These are phyloP conservation scores for Tenebrio molitor DNA, from an alignment of 1,140 invertebrate genomes.

Conservation along the genomic window DNA sequence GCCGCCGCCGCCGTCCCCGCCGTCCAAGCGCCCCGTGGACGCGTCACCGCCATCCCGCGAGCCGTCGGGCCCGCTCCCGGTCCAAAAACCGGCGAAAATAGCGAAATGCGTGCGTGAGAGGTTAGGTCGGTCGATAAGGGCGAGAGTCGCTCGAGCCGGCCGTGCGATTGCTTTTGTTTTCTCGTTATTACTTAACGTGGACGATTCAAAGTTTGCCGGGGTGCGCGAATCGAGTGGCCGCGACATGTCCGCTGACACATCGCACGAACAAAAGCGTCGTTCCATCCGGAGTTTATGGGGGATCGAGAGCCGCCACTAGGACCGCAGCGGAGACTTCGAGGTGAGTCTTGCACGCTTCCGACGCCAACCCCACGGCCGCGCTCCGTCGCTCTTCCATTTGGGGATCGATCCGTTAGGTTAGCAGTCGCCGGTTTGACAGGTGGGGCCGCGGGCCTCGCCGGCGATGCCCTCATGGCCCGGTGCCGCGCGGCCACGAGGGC, in stretches of 20 bases:
- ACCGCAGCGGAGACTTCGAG: neutral
- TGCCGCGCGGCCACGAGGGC: no score
- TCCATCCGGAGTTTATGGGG: neutral
- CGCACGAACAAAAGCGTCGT: neutral
- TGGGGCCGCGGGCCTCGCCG: no score
- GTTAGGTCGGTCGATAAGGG: constrained; percentile 61
- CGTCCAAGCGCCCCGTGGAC: neutral
- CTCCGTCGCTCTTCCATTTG: no score
- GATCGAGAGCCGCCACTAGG: neutral
- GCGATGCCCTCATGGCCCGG: no score
- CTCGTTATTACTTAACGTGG: constrained; percentile 32
- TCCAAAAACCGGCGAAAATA: constrained; percentile 1
- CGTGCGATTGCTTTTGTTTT: constrained; percentile 48
- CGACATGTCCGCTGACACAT: neutral
- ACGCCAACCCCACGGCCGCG: no score
- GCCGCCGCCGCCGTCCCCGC: constrained; percentile 11
- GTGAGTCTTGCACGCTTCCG: neutral
- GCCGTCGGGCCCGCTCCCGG: neutral
- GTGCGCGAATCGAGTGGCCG: neutral
- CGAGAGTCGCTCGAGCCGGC: constrained; percentile 52
- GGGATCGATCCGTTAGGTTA: no score
- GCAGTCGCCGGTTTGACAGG: no score
- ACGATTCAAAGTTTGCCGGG: no score
- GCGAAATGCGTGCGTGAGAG: constrained; percentile 51
- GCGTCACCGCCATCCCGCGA: neutral